Percentiles rank a stretch among this genome's conserved stretches.
phyloP scores from a whole-genome alignment of 1,140 invertebrate species.

The Eciton burchellii region DNA sequence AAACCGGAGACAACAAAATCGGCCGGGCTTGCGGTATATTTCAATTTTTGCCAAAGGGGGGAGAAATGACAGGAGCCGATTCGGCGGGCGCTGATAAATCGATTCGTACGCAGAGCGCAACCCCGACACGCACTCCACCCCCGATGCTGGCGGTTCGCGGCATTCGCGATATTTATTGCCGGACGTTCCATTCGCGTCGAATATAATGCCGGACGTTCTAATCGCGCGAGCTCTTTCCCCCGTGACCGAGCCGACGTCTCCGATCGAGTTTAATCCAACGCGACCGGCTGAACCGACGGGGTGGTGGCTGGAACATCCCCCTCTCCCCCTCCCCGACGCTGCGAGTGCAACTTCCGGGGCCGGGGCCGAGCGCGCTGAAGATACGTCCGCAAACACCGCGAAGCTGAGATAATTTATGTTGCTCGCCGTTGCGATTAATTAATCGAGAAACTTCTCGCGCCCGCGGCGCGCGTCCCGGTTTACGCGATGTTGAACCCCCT shows the following conservation, averaged over 20 bases:
- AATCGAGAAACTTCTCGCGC: slow-evolving; percentile 51
- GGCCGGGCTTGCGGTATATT: slow-evolving; percentile 67
- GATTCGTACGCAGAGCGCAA: slow-evolving; percentile 54
- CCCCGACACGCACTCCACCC: slow-evolving; percentile 29
- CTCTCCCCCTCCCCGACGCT: too few relatives aligned
- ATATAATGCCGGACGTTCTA: slow-evolving; percentile 68
- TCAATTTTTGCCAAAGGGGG: slow-evolving; percentile 65
- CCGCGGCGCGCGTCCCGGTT: neutral
- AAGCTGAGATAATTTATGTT: slow-evolving; percentile 50
- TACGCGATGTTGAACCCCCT: slow-evolving; percentile 8
- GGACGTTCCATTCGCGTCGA: slow-evolving; percentile 44
- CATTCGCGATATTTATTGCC: slow-evolving; percentile 69
- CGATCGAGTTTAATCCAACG: slow-evolving; percentile 45
- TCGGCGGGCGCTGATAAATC: slow-evolving; percentile 62
- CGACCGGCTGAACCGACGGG: slow-evolving; percentile 62
- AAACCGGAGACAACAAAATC: slow-evolving; percentile 70
- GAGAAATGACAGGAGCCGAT: neutral
- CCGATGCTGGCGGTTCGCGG: neutral
- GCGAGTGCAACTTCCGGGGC: slow-evolving; percentile 39
- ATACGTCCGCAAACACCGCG: slow-evolving; percentile 36
- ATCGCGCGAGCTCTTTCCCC: slow-evolving; percentile 64
- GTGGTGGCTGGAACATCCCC: neutral
- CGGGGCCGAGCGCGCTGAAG: slow-evolving; percentile 14
- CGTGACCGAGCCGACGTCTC: slow-evolving; percentile 61
- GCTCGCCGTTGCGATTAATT: slow-evolving; percentile 56